phyloP scores from a whole-genome alignment of 2,113 vertebrate species.

The Argyrosomus japonicus region DNA sequence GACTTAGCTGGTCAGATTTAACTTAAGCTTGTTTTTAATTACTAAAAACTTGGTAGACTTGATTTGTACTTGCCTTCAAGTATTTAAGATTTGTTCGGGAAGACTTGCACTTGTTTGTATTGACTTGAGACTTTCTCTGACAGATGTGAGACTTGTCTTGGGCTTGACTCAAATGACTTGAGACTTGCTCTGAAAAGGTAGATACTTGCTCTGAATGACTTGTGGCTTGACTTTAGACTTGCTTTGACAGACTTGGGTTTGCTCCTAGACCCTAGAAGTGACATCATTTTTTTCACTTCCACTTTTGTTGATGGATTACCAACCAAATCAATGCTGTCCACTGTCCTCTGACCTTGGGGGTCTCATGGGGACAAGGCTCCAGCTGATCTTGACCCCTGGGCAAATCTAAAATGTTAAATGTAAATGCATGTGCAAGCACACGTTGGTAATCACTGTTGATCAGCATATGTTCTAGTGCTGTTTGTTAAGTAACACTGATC shows the following conservation, averaged over 20 bases:
- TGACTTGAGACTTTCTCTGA: background rate
- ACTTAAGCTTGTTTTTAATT: too few relatives aligned
- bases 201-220: too few relatives aligned
- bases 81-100: too few relatives aligned
- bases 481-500: background rate
- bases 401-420: background rate
- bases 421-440: background rate
- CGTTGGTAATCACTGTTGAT: background rate
- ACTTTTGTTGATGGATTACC: conserved; percentile 14
- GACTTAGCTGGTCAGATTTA: too few relatives aligned
- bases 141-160: too few relatives aligned
- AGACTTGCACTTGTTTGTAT: too few relatives aligned
- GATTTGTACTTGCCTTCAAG: too few relatives aligned
- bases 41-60: too few relatives aligned
- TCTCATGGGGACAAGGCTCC: background rate
- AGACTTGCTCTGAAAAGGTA: background rate
- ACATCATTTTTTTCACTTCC: background rate
- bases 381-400: background rate
- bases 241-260: background rate
- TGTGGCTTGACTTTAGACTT: background rate
- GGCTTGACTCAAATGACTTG: background rate
- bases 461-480: background rate
- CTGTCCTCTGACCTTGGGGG: background rate
- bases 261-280: background rate
- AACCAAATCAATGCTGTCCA: background rate